These are phyloP conservation scores for Gryllus bimaculatus DNA, from an alignment of 1,140 invertebrate genomes.

Conservation along the genomic window DNA sequence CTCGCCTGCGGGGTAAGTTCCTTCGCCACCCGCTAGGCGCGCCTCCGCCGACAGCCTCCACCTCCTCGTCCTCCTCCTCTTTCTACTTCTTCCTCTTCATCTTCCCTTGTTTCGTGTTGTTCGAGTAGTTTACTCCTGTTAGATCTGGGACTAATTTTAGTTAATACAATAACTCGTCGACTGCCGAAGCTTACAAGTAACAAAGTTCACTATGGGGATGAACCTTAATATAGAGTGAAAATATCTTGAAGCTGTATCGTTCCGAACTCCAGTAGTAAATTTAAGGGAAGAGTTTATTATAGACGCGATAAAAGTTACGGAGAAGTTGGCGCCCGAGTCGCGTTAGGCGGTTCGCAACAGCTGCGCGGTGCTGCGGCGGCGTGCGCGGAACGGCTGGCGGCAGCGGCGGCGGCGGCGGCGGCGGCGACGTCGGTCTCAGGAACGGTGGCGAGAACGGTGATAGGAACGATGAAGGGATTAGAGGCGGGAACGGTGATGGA, in stretches of 20 bases:
- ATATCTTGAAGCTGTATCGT: not conserved
- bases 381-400: not conserved
- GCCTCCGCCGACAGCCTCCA: not conserved
- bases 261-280: constrained; percentile 1
- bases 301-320: not conserved
- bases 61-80: not conserved
- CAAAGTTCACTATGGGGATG: not conserved
- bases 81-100: not conserved
- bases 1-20: not conserved
- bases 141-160: not conserved
- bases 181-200: constrained; percentile 3
- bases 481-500: not conserved
- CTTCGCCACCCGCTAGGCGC: not conserved
- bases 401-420: too few species aligned
- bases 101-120: not conserved
- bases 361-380: not conserved
- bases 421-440: too few species aligned
- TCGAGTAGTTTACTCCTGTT: not conserved
- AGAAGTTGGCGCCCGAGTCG: not conserved
- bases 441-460: not conserved
- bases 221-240: not conserved
- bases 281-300: not conserved
- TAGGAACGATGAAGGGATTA: not conserved
- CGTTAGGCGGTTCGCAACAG: not conserved
- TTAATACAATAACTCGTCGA: constrained; percentile 1